A percentile compares a stretch with the other conserved stretches of the same genome.
Evolutionary conservation across 2,113 vertebrate species (phyloP).

Genomic region (Dicaeum eximium): DNA sequence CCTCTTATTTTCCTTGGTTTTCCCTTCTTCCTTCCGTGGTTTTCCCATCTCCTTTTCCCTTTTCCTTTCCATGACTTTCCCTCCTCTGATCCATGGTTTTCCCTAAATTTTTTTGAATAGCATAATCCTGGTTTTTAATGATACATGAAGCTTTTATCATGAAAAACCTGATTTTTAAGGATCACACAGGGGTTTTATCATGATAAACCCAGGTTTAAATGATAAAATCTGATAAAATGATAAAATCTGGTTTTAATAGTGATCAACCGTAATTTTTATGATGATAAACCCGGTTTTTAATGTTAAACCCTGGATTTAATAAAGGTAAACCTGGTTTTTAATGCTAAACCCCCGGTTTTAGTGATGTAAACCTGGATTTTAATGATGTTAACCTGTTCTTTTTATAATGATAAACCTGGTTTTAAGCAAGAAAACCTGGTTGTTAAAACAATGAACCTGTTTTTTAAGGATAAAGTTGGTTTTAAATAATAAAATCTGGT

Average conservation of each 20-base stretch:
- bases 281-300: background rate
- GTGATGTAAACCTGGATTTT: background rate
- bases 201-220: background rate
- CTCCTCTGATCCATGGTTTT: background rate
- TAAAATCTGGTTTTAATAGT: background rate
- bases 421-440: background rate
- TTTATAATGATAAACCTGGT: background rate
- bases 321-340: background rate
- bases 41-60: too few species aligned
- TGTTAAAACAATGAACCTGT: background rate
- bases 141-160: too few species aligned
- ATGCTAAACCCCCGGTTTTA: background rate
- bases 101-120: too few species aligned
- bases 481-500: background rate
- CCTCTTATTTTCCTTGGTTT: too few species aligned
- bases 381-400: background rate
- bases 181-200: too few species aligned
- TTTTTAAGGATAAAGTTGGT: background rate
- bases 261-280: too few species aligned
- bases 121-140: background rate
- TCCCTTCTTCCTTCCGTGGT: too few species aligned
- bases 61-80: background rate
- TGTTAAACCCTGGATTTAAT: background rate
- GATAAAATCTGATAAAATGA: background rate
- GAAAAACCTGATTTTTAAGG: background rate